Percentiles rank a stretch among this genome's conserved stretches.
Evolutionary conservation across 2,113 vertebrate genomes (phyloP).

Genomic region (Trachemys scripta): DNA sequence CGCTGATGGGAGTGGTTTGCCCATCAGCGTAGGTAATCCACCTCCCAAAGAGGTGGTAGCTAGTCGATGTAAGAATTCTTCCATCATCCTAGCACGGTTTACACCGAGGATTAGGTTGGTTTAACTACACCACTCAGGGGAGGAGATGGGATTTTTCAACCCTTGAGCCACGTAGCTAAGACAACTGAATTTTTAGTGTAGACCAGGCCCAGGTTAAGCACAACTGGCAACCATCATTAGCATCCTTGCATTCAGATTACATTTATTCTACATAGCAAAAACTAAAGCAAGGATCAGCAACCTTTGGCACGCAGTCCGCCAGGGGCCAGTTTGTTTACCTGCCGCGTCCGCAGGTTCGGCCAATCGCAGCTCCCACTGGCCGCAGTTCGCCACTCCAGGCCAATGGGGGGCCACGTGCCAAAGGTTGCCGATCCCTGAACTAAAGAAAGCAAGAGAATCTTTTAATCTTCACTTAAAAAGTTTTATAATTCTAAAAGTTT

Average conservation of each 20-base stretch:
- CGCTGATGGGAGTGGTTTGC: background rate
- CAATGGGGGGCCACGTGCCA: no score
- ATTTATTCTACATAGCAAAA: accelerated
- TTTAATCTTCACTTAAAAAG: background rate
- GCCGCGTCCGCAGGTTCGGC: no score
- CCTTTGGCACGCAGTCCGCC: no score
- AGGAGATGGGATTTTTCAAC: background rate
- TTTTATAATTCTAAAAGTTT: background rate
- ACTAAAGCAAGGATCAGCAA: background rate
- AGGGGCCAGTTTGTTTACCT: no score
- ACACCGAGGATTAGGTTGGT: background rate
- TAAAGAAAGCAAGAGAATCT: background rate
- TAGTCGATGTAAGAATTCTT: no score
- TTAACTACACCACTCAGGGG: background rate
- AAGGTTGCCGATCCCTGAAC: no score
- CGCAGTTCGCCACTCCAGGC: no score
- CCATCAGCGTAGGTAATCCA: background rate
- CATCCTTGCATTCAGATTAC: conserved; percentile 15
- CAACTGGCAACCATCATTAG: conserved; percentile 33
- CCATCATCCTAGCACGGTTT: background rate
- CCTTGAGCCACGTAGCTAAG: background rate
- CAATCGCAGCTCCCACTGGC: no score
- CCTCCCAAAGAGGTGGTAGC: background rate
- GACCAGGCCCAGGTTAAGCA: conserved; percentile 54
- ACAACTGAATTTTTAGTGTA: background rate